A percentile compares a stretch with the other conserved stretches of the same genome.
These are phyloP conservation scores for Anthoscopus minutus DNA, from an alignment of 2,113 vertebrate genomes.

Conservation along the genomic window DNA sequence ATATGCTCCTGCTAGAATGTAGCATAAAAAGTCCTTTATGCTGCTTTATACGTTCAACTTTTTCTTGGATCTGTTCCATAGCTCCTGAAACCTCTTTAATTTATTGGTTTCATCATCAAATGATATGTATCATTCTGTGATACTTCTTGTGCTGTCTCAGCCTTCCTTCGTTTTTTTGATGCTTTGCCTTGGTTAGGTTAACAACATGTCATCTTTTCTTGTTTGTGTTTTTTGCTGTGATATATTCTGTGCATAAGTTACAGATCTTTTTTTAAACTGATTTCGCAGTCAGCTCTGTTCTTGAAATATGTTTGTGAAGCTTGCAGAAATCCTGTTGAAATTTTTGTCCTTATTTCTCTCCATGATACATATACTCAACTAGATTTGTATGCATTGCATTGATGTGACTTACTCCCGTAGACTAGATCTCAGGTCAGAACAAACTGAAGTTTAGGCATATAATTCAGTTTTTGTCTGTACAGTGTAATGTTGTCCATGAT, in stretches of 20 bases:
- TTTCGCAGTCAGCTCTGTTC: background rate
- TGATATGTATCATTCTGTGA: background rate
- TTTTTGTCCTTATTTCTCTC: background rate
- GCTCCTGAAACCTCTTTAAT: background rate
- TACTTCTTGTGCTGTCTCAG: background rate
- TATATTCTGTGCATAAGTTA: background rate
- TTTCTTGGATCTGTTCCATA: background rate
- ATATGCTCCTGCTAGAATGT: background rate
- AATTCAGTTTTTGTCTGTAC: background rate
- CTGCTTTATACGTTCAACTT: background rate
- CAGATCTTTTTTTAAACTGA: background rate
- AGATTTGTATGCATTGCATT: background rate
- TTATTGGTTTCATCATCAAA: background rate
- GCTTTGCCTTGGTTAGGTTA: background rate
- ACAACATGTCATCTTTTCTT: background rate
- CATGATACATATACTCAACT: fast-evolving
- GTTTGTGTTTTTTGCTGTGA: background rate
- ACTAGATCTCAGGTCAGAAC: background rate
- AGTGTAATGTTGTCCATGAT: background rate
- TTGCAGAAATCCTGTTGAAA: background rate
- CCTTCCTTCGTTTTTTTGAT: background rate
- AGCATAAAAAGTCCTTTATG: background rate
- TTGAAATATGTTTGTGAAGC: background rate
- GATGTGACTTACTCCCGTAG: background rate
- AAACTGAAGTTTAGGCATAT: background rate